These are phyloP conservation scores for Microtus montanus DNA, from an alignment of 2,113 vertebrate species.

Conservation along the genomic window DNA sequence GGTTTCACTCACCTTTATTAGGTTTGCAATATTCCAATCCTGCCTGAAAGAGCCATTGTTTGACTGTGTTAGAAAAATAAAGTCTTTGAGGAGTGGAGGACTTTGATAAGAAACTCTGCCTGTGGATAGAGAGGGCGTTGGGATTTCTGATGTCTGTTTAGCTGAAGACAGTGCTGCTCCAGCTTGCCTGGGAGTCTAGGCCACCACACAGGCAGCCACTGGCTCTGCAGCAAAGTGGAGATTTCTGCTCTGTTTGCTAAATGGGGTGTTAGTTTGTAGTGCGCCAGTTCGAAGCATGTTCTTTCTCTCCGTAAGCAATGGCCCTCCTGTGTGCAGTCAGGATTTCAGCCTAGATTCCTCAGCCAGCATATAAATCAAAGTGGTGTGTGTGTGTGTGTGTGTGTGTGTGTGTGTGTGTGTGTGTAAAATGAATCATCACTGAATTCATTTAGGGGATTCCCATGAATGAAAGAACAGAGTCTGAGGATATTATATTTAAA, in stretches of 20 bases:
- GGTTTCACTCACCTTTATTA: constrained; percentile 60
- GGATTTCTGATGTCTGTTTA: not conserved
- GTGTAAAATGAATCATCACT: constrained; percentile 21
- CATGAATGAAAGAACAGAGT: not conserved
- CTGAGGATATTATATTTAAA: not conserved
- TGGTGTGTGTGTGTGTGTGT: not conserved
- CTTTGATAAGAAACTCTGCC: constrained; percentile 59
- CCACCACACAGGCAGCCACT: accelerated
- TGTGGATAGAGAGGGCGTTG: not conserved
- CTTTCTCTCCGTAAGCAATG: not conserved
- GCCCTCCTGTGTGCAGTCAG: not conserved
- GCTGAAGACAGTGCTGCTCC: not conserved
- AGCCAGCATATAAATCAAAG: not conserved
- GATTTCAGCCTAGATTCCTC: not conserved
- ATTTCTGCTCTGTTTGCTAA: constrained; percentile 15
- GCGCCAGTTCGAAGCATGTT: not conserved
- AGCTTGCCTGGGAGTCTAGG: not conserved
- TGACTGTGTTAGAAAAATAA: not conserved
- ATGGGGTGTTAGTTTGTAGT: not conserved
- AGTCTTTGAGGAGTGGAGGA: constrained; percentile 49
- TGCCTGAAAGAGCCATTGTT: not conserved
- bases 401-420: not conserved
- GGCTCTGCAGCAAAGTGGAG: not conserved
- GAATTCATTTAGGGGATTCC: not conserved
- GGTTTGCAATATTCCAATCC: constrained; percentile 23